Percentiles rank a stretch among this genome's conserved stretches.
Conservation (phyloP, 2,797 vertebrate species). For the Iguana delicatissima region DNA sequence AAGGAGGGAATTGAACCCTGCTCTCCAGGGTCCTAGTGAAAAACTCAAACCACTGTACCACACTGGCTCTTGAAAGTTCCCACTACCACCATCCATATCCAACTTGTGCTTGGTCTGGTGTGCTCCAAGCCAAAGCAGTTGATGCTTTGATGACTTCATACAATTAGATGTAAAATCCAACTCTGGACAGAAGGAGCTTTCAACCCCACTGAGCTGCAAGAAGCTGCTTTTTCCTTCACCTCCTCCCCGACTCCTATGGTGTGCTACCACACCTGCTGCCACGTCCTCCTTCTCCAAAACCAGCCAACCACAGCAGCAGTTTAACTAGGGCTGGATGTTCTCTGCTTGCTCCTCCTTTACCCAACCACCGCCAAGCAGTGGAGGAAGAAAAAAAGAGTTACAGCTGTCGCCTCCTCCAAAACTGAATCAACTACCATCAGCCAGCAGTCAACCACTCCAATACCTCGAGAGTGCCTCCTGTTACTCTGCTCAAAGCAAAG, state of each 20-base stretch:
- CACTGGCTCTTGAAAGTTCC: not conserved
- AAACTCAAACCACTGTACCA: no score
- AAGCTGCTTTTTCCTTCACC: not conserved
- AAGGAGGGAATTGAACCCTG: no score
- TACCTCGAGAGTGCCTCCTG: no score
- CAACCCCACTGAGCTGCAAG: not conserved
- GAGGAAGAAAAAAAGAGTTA: no score
- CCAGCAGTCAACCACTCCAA: no score
- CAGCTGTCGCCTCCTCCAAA: no score
- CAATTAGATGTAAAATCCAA: not conserved
- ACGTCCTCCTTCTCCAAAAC: no score
- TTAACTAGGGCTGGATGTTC: no score
- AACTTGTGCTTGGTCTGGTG: not conserved
- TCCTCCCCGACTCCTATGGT: not conserved
- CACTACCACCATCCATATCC: not conserved
- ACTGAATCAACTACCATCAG: no score
- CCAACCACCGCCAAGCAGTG: not conserved
- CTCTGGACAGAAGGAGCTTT: not conserved
- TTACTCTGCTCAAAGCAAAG: no score
- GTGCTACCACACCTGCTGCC: not conserved
- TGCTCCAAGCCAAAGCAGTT: not conserved
- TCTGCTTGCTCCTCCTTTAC: no score
- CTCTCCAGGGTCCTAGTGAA: no score
- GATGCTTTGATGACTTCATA: not conserved
- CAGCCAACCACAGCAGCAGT: not conserved